A percentile compares a stretch with the other conserved stretches of the same genome.
These are phyloP conservation scores for Peromyscus attwateri DNA, from an alignment of 2,797 vertebrate species.

Conservation along the genomic window DNA sequence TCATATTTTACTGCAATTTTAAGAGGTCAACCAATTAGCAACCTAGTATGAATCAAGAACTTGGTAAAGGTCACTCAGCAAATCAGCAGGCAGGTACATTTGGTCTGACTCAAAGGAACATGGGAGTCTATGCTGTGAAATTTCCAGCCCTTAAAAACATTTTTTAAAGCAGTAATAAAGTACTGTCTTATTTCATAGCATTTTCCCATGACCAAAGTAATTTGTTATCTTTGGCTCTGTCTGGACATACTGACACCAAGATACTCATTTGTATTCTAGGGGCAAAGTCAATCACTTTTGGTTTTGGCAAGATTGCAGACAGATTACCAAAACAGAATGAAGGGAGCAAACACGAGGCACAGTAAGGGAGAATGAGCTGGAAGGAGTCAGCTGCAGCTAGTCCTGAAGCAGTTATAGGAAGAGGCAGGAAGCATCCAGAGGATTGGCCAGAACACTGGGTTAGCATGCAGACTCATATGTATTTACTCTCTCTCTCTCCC, in stretches of 20 bases:
- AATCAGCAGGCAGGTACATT: background rate
- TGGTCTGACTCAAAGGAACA: background rate
- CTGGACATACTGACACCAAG: constrained; percentile 4
- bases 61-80: constrained; percentile 26
- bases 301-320: constrained; percentile 56
- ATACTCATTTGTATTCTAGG: constrained; percentile 45
- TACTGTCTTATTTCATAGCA: constrained; percentile 54
- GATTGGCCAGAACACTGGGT: background rate
- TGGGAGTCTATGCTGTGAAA: background rate
- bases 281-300: constrained; percentile 11
- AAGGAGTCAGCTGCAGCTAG: constrained; percentile 1
- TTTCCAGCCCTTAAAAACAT: constrained; percentile 30
- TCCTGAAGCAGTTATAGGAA: background rate
- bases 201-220: constrained; percentile 15
- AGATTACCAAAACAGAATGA: constrained; percentile 48
- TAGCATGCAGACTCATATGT: background rate
- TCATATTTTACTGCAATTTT: constrained; percentile 32
- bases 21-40: constrained; percentile 17
- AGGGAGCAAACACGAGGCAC: constrained; percentile 4
- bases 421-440: background rate
- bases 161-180: background rate
- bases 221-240: constrained; percentile 49
- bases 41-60: background rate
- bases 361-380: background rate
- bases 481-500: background rate